Evolutionary conservation across 2,113 vertebrate species (phyloP), one percentile per base, ranked within the genome.

Genomic region (Microcebus griseorufus): DNA sequence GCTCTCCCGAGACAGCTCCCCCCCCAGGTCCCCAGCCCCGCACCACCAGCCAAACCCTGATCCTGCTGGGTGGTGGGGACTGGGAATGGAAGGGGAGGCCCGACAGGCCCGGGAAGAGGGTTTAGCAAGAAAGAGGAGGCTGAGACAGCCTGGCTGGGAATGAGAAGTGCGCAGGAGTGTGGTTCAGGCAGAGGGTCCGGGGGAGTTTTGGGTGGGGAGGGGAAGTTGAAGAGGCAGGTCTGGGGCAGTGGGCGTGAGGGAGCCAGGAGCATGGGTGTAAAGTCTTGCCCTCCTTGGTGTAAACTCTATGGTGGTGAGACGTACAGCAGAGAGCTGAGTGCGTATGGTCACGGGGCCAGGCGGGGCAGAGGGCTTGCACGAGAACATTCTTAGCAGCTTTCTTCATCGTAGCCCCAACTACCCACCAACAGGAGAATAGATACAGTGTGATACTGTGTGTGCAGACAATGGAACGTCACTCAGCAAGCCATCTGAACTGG

Each of bases 391-490:
- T 0, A 0, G 45, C 45, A 53, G 81, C 42, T 42, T 34, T 17
- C 3, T 42, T 70, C 32, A 1, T 69, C 37, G 0, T 6, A 0
- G 11, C 27, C 22, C 2, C 34, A 55, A 9, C 67, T 37, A 39
- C 27, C 6, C 60, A 20, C 3, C 75, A 37, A 55, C 1, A 0
- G 73, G 39, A 27, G 29, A 42, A 7, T 9, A 39, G 34, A 42
- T 9, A 1, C 13, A 65, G 32, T 29, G 27, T 1, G 51, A 23
- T 10, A 5, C 3, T 2, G 27, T 7, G 16, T 9, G 0, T 0
- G 5, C 34, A 0, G 0, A 3, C 14, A 0, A 0, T 2, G 60
- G 60, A 58, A 51, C 1, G 1, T 53, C 34, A 5, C 64, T 88
- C 78, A 42, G 64, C 53, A 3, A 0, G 4, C 27, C 32, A 29